Evolutionary conservation across 2,797 vertebrate species (phyloP).

Genomic region (Sarcoramphus papa): DNA sequence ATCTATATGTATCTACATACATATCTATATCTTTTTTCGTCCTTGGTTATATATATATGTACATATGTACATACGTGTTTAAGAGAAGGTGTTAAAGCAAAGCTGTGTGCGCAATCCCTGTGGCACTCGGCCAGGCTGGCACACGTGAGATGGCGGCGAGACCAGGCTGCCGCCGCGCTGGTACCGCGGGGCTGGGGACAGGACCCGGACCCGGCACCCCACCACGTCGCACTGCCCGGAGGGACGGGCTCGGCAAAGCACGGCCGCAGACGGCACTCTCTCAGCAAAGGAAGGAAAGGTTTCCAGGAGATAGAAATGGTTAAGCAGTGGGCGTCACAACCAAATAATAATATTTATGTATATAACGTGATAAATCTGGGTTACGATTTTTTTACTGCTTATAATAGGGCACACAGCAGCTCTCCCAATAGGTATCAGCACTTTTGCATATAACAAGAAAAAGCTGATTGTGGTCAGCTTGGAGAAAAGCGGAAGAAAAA

Average conservation of each 20-base stretch:
- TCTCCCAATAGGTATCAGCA: background rate
- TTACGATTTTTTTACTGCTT: background rate
- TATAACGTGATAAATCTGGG: background rate
- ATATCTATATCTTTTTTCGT: background rate
- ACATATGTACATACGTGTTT: accelerated
- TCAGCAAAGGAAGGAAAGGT: background rate
- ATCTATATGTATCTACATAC: background rate
- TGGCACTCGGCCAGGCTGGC: too few species aligned
- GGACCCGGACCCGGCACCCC: background rate
- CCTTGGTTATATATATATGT: background rate
- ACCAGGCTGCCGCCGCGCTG: background rate
- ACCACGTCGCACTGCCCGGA: accelerated
- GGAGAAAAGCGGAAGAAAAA: background rate
- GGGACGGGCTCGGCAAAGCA: accelerated
- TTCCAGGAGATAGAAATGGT: background rate
- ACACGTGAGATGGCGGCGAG: background rate
- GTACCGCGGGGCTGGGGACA: background rate
- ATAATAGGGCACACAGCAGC: background rate
- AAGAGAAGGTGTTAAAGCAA: background rate
- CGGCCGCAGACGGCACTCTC: accelerated
- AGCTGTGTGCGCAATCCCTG: background rate
- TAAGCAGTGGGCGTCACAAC: background rate
- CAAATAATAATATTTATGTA: background rate
- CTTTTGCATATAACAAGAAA: background rate
- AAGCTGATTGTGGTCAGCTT: background rate